These are phyloP conservation scores for Uropetala carovei DNA, from an alignment of 2,888 invertebrate species.

Conservation along the genomic window DNA sequence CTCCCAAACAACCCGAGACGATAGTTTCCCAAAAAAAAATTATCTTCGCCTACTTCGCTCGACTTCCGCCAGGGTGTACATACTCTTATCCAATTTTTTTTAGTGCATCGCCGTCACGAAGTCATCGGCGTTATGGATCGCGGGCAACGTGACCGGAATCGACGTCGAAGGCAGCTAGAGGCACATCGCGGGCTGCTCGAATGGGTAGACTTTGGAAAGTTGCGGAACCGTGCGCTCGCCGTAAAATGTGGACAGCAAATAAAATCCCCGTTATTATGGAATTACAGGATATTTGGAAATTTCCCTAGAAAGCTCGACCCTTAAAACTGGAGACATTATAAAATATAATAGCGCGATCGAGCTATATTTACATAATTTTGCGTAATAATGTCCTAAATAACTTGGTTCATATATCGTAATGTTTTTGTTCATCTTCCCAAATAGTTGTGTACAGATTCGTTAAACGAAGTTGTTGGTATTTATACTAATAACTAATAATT, in stretches of 20 bases:
- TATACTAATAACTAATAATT: too few relatives aligned
- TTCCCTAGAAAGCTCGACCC: neutral
- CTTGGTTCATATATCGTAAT: too few relatives aligned
- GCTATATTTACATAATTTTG: too few relatives aligned
- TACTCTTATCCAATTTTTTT: conserved; percentile 47
- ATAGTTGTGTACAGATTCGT: too few relatives aligned
- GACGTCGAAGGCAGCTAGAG: neutral
- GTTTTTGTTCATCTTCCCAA: too few relatives aligned
- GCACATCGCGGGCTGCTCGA: neutral
- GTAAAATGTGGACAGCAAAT: neutral
- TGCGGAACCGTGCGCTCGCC: neutral
- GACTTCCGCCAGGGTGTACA: conserved; percentile 36
- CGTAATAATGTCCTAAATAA: too few relatives aligned
- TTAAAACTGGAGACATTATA: neutral
- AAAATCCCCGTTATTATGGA: neutral
- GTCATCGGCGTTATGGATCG: conserved; percentile 46
- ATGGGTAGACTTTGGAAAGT: neutral
- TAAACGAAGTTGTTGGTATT: too few relatives aligned
- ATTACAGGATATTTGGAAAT: neutral
- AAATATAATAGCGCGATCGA: too few relatives aligned
- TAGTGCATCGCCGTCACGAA: conserved; percentile 47
- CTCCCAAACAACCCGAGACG: neutral
- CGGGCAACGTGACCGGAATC: conserved; percentile 31
- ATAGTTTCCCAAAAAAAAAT: neutral
- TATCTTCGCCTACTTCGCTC: conserved; percentile 10